phyloP scores from a whole-genome alignment of 2,113 vertebrate genomes.

The Rhipidura dahli region DNA sequence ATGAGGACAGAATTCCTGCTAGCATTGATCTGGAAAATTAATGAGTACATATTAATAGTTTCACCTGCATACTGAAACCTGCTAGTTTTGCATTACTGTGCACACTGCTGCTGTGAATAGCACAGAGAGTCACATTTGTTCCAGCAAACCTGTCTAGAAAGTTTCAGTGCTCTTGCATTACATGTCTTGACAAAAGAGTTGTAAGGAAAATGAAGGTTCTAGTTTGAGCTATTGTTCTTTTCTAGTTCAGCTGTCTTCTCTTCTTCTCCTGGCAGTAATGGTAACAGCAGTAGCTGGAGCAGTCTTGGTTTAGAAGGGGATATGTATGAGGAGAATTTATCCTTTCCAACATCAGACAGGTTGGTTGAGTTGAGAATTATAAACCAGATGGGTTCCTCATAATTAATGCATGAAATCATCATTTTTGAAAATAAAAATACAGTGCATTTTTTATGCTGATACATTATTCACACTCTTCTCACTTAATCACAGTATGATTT shows the following conservation, averaged over 20 bases:
- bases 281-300: slow-evolving; percentile 99
- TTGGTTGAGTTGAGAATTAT: slow-evolving; percentile 81
- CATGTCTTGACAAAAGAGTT: slow-evolving; percentile 18
- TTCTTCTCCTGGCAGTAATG: slow-evolving; percentile 94
- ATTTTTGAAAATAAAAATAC: slow-evolving; percentile 61
- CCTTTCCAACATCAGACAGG: slow-evolving; percentile 98
- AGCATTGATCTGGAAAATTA: background rate
- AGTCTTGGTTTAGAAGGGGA: slow-evolving; percentile 99
- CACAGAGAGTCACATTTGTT: background rate
- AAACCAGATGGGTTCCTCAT: slow-evolving; percentile 67
- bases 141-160: background rate
- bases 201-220: slow-evolving; percentile 44
- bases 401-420: slow-evolving; percentile 83
- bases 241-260: slow-evolving; percentile 82
- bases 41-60: background rate
- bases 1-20: background rate
- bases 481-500: slow-evolving; percentile 63
- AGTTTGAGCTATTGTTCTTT: slow-evolving; percentile 60
- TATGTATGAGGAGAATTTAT: slow-evolving; percentile 95
- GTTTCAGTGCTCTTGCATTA: background rate
- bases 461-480: slow-evolving; percentile 48
- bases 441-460: slow-evolving; percentile 36
- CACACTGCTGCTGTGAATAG: background rate
- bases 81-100: background rate
- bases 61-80: background rate